Evolutionary conservation across 2,888 invertebrate species (phyloP), one percentile per base, ranked within the genome.

Genomic region (Halictus quadricinctus): DNA sequence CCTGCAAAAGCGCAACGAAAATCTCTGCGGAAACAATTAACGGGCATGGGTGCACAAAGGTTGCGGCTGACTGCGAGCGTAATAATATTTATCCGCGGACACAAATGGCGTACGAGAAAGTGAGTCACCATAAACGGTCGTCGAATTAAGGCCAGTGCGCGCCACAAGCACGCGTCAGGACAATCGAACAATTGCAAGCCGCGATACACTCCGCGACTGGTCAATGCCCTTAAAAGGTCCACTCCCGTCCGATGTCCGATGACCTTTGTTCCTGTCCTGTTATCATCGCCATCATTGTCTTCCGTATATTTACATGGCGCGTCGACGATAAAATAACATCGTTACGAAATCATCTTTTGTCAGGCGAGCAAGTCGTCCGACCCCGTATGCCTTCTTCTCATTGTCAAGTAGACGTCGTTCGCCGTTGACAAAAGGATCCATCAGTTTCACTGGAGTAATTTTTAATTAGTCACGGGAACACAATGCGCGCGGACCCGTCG

Each of bases 121-220:
- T 90, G 89, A 90, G 85, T 90, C 89, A 89, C 83, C 83, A 86
- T 84, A 85, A 86, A 81, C 83, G 89, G 85, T 72, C 70, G 41
- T 76, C 86, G 85, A 90, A 90, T 90, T 90, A 90, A 90, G 90
- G 90, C 87, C 90, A 88, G 87, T 78, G 82, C 79, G 84, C 88
- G 84, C 25, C 81, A 82, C 78, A 84, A 81, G 80, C 87, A 79
- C 85, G 87, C 85, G 88, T 70, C 84, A 88, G 86, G 84, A 90
- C 84, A 87, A 90, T 90, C 90, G 90, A 89, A 89, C 90, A 90
- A 90, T 90, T 90, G 90, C 90, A 86, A 81, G 81, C 81, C 79
- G 81, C 84, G 83, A 80, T 80, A 87, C 87, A 79, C 75, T 74
- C 73, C 69, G 54, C 48, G 73, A 50, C 80, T 89, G 89, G 90